Evolutionary conservation across 2,888 invertebrate genomes (phyloP).

Genomic region (Imbricaverruca yamaguchii): DNA sequence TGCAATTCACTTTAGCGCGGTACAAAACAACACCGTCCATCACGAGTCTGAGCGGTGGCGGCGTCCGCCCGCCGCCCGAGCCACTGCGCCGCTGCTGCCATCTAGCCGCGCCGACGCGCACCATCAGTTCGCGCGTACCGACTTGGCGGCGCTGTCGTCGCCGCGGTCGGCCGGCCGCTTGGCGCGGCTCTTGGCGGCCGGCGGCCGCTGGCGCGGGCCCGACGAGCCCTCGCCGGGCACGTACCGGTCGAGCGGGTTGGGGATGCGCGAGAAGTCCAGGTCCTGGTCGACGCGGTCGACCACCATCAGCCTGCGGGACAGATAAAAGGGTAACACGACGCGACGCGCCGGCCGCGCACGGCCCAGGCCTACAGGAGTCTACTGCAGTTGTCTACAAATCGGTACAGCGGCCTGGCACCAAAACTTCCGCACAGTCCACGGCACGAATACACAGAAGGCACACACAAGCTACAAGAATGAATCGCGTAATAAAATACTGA

Average conservation of each 20-base stretch:
- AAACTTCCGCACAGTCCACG: too few species aligned
- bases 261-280: conserved; percentile 75
- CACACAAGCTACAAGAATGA: too few species aligned
- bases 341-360: neutral
- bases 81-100: too few species aligned
- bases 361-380: too few species aligned
- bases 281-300: conserved; percentile 36
- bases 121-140: conserved; percentile 6
- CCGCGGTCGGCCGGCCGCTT: conserved; percentile 40
- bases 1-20: too few species aligned
- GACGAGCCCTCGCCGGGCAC: conserved; percentile 46
- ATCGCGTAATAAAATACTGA: too few species aligned
- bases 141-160: conserved; percentile 18
- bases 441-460: too few species aligned
- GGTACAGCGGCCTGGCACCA: too few species aligned
- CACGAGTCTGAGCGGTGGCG: too few species aligned
- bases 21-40: too few species aligned
- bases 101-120: neutral
- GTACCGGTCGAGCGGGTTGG: conserved; percentile 58
- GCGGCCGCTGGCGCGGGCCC: conserved; percentile 58
- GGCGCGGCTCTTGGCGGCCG: neutral
- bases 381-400: too few species aligned
- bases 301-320: conserved; percentile 24
- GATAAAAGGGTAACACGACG: neutral
- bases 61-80: too few species aligned